Evolutionary conservation across 2,888 invertebrate species (phyloP), one percentile per base, ranked within the genome.

Genomic region (Cryptus viduatorius): DNA sequence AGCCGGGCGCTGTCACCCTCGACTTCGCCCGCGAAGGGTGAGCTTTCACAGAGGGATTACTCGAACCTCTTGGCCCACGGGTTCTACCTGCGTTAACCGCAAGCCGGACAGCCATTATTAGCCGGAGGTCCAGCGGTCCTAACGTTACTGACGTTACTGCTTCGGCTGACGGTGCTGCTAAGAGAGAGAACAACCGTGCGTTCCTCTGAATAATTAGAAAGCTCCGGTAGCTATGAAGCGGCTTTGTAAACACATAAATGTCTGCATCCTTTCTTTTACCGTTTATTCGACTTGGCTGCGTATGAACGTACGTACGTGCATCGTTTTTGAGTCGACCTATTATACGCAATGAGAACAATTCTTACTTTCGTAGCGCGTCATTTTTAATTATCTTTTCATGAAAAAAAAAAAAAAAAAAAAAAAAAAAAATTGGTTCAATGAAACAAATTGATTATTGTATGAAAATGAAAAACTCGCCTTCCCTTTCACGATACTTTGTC

Each of bases 71-170:
- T 88, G 90, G 89, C 89, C 48, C 88, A 87, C 79, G 86, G 85
- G 88, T 76, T 87, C 86, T 86, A 84, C 89, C 89, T 88, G 87
- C 89, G 89, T 87, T 89, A 90, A 92, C 93, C 93, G 89, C 93
- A 92, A 90, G 90, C 92, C 89, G 91, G 91, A 92, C 91, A 89
- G 90, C 90, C 92, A 90, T 92, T 92, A 93, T 92, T 93, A 92
- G 90, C 90, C 86, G 88, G 83, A 89, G 81, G 78, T 85, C 79
- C 79, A 68, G 76, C 67, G 37, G 79, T 79, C 46, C 79, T 79
- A 82, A 79, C 84, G 72, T 80, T 79, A 71, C 79, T 16, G 37
- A 64, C 72, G 68, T 79, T 84, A 59, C 86, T 77, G 78, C 75
- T 72, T 76, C 76, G 67, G 71, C 79, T 81, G 64, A 64, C 37